These are phyloP conservation scores for Panzeria rudis DNA, from an alignment of 2,888 invertebrate species.

Conservation along the genomic window DNA sequence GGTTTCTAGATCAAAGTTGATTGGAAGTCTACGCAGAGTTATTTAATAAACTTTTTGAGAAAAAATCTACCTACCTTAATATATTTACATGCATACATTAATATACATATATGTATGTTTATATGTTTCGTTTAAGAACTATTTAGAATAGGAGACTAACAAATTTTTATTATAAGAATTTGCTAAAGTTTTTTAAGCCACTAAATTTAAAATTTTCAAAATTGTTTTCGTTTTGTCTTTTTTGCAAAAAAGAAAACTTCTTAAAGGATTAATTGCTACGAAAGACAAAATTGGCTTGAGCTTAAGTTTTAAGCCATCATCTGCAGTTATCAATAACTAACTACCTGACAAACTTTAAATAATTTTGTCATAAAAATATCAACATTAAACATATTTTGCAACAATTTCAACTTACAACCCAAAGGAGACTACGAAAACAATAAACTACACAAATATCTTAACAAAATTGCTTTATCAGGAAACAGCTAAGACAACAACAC, in stretches of 20 bases:
- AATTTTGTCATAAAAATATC: slow-evolving; percentile 50
- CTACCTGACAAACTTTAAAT: slow-evolving; percentile 41
- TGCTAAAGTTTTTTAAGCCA: no score
- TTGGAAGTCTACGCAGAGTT: no score
- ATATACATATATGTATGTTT: no score
- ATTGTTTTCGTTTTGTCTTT: background rate
- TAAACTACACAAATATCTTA: slow-evolving; percentile 20
- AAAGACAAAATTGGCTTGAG: slow-evolving; percentile 10
- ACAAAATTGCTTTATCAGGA: slow-evolving; percentile 52
- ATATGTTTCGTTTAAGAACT: no score
- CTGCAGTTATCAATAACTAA: slow-evolving; percentile 39
- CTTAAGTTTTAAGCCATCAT: slow-evolving; percentile 27
- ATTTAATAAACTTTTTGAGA: no score
- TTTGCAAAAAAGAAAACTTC: background rate
- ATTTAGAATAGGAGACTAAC: no score
- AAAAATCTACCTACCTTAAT: no score
- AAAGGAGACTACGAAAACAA: background rate
- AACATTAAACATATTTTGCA: slow-evolving; percentile 52
- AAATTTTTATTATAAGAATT: no score
- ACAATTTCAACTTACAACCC: slow-evolving; percentile 46
- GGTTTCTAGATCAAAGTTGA: no score
- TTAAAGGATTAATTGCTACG: background rate
- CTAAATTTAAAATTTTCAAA: background rate
- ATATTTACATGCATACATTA: no score
- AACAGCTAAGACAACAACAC: slow-evolving; percentile 42